Evolutionary conservation across 2,888 invertebrate species (phyloP), one percentile per base, ranked within the genome.

Genomic region (Hylaea fasciaria): DNA sequence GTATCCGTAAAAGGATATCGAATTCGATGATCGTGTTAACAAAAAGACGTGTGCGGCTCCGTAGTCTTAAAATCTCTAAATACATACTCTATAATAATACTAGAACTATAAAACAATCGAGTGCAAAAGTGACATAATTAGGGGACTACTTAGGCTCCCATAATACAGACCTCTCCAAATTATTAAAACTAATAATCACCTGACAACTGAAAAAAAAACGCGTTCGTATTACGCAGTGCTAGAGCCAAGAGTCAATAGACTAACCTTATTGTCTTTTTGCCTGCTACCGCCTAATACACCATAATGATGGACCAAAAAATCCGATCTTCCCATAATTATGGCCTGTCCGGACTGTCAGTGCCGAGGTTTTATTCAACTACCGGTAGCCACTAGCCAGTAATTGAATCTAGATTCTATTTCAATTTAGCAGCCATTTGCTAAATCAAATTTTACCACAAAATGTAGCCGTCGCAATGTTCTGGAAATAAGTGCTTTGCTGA

Each of bases 271-370:
- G 77, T 77, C 76, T 81, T 81, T 81, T 81, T 82, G 76, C 66
- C 69, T 53, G 77, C 80, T 80, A 78, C 82, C 72, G 68, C 73
- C 32, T 78, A 81, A 80, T 78, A 78, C 70, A 70, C 47, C 44
- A 62, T 87, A 87, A 89, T 87, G 82, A 86, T 84, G 77, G 71
- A 64, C 74, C 68, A 72, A 81, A 84, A 78, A 81, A 74, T 75
- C 68, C 65, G 72, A 73, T 79, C 71, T 69, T 58, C 59, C 57
- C 66, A 62, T 86, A 86, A 85, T 85, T 63, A 81, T 76, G 69
- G 78, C 78, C 72, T 83, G 72, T 64, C 66, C 16, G 64, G 14
- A 29, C 37, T 62, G 65, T 32, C 37, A 60, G 29, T 9, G 37
- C 29, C 55, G 58, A 62, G 63, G 54, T 70, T 72, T 69, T 68